Conservation (phyloP, 64 coral and sea anemone genomes). For the Stichodactyla helianthus region DNA sequence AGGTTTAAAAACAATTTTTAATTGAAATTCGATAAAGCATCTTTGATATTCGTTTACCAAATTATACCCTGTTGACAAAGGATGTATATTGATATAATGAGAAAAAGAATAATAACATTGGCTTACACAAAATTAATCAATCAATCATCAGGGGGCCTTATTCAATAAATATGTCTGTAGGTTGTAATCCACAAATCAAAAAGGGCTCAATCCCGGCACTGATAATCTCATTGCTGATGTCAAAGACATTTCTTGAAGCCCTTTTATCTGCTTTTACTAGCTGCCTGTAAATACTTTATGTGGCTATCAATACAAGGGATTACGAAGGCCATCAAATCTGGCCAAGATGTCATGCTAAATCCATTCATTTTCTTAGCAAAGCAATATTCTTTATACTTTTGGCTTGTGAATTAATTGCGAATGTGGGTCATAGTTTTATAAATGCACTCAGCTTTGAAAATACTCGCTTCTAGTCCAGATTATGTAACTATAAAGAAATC, state of each 20-base stretch:
- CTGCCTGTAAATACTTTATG: background rate
- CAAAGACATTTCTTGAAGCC: background rate
- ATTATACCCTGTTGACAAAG: background rate
- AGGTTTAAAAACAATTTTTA: background rate
- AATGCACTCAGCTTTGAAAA: background rate
- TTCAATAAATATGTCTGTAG: background rate
- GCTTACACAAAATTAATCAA: background rate
- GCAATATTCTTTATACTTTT: background rate
- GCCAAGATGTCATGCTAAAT: background rate
- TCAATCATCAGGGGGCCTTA: background rate
- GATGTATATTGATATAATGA: background rate
- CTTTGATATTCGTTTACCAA: background rate
- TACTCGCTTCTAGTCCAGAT: background rate
- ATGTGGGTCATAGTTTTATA: background rate
- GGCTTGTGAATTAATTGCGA: background rate
- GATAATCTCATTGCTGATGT: no score
- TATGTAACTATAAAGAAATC: background rate
- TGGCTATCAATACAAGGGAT: background rate
- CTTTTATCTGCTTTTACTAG: background rate
- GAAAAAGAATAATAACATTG: background rate
- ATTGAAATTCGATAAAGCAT: background rate
- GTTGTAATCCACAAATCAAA: background rate
- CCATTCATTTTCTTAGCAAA: background rate
- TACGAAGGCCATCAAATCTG: background rate
- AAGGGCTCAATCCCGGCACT: no score